Conservation (phyloP, 1,140 invertebrate genomes). For the Diorhabda elongata region DNA sequence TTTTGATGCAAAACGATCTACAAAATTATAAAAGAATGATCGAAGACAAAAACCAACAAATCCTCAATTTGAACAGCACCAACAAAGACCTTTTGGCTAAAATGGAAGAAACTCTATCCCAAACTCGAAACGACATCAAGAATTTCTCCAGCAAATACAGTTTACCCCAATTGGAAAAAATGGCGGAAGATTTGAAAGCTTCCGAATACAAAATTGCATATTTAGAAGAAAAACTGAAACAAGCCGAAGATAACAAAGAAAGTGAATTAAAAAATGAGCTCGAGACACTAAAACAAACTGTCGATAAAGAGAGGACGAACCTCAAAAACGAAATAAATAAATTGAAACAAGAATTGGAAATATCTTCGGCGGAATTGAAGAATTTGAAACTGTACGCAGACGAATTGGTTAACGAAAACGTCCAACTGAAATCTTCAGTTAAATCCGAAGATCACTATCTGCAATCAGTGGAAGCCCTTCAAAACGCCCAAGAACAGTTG, state of each 20-base stretch:
- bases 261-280: constrained; percentile 19
- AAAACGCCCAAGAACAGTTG: constrained; percentile 24
- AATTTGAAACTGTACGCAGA: constrained; percentile 14
- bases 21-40: constrained; percentile 29
- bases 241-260: constrained; percentile 20
- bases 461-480: constrained; percentile 20
- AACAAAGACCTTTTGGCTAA: constrained; percentile 36
- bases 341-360: constrained; percentile 15
- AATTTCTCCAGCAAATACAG: constrained; percentile 38
- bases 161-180: constrained; percentile 33
- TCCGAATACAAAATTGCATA: constrained; percentile 28
- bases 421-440: neutral
- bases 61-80: constrained; percentile 27
- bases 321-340: constrained; percentile 18
- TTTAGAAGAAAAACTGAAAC: constrained; percentile 17
- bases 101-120: constrained; percentile 36
- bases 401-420: constrained; percentile 15
- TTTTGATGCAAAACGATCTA: constrained; percentile 35
- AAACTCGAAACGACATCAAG: constrained; percentile 35
- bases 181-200: constrained; percentile 36
- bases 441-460: constrained; percentile 23
- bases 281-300: constrained; percentile 6
- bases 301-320: constrained; percentile 18
- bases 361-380: constrained; percentile 17
- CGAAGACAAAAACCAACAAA: constrained; percentile 35